Evolutionary conservation across 2,113 vertebrate genomes (phyloP).

Genomic region (Cavia aperea): DNA sequence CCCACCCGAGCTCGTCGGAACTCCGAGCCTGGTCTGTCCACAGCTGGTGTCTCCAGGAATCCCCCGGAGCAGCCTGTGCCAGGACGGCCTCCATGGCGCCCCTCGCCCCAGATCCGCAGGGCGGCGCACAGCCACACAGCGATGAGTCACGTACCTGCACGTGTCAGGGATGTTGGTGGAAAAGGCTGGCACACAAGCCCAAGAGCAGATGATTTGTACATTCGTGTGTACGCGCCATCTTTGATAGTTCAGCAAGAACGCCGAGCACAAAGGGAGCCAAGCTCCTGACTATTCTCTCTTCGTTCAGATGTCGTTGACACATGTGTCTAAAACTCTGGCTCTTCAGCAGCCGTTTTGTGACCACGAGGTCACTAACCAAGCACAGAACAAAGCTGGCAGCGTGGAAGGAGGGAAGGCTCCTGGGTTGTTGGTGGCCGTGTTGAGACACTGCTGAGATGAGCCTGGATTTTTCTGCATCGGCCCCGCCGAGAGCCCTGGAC

Average conservation of each 20-base stretch:
- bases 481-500: neutral
- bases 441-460: neutral
- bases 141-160: neutral
- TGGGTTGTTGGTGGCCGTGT: neutral
- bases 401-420: neutral
- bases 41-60: neutral
- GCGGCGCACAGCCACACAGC: neutral
- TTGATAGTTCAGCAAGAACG: neutral
- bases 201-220: too few species aligned
- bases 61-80: neutral
- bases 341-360: neutral
- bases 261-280: neutral
- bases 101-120: neutral
- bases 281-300: neutral
- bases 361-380: neutral
- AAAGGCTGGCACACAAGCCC: neutral
- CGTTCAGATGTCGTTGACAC: neutral
- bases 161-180: neutral
- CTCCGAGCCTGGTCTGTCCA: neutral
- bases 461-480: neutral
- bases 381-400: neutral
- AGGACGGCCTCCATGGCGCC: neutral
- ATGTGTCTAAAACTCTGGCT: neutral
- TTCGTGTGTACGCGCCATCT: neutral
- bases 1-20: neutral